Evolutionary conservation across 2,888 invertebrate species (phyloP).

Genomic region (Synergus japonicus): DNA sequence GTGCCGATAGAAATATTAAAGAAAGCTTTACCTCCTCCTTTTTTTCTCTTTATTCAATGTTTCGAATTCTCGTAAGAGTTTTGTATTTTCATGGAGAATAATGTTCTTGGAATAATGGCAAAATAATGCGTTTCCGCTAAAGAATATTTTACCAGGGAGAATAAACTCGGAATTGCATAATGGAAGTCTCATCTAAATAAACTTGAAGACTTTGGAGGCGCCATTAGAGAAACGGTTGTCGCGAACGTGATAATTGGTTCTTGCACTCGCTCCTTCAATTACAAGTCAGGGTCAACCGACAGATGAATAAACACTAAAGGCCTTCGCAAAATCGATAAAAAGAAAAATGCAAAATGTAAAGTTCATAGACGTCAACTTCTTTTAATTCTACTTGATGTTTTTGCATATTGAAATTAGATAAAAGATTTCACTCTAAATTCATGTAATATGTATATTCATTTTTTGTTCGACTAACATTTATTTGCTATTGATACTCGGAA

Average conservation of each 20-base stretch:
- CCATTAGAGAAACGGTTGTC: constrained; percentile 32
- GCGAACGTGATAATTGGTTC: constrained; percentile 36
- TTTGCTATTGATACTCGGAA: not conserved
- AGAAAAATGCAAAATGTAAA: constrained; percentile 14
- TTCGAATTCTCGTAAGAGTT: no score
- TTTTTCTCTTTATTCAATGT: not conserved
- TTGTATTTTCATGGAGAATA: no score
- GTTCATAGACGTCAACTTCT: constrained; percentile 16
- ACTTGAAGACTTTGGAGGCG: constrained; percentile 29
- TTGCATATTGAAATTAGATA: not conserved
- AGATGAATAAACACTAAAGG: constrained; percentile 37
- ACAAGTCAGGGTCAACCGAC: constrained; percentile 31
- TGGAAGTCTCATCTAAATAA: constrained; percentile 13
- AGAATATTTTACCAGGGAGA: not conserved
- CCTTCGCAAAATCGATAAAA: constrained; percentile 24
- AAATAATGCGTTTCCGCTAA: not conserved
- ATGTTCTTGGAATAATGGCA: not conserved
- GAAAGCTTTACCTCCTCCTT: not conserved
- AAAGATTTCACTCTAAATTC: not conserved
- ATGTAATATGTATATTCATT: not conserved
- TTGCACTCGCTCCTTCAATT: constrained; percentile 37
- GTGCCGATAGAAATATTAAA: not conserved
- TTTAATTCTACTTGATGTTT: not conserved
- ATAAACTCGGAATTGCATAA: constrained; percentile 21
- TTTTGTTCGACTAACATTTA: not conserved